Percentiles rank a stretch among this genome's conserved stretches.
These are phyloP conservation scores for Centropus bengalensis DNA, from an alignment of 2,113 vertebrate genomes.

Conservation along the genomic window DNA sequence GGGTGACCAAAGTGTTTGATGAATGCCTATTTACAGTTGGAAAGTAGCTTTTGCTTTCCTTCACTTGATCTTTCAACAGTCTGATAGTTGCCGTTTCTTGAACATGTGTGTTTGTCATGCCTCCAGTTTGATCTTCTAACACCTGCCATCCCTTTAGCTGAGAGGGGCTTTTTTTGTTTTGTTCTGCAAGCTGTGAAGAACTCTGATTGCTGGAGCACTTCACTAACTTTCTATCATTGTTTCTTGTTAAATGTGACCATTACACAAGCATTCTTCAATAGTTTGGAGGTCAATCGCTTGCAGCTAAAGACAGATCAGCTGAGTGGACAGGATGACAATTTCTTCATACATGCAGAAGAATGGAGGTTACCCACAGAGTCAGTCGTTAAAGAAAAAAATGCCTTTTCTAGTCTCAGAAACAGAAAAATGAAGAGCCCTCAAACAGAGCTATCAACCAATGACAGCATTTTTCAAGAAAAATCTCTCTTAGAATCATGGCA, in stretches of 20 bases:
- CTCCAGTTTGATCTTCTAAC: not conserved
- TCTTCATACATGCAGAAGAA: not conserved
- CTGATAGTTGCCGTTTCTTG: not conserved
- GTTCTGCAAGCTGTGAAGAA: not conserved
- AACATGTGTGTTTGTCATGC: not conserved
- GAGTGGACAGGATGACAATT: not conserved
- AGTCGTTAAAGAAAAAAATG: not conserved
- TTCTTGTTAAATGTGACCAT: not conserved
- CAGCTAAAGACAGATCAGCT: not conserved
- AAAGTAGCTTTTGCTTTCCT: not conserved
- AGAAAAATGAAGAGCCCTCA: not conserved
- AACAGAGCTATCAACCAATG: not conserved
- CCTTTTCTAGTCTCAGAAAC: not conserved
- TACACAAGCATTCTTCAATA: not conserved
- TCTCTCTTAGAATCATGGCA: not conserved
- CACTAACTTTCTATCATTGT: not conserved
- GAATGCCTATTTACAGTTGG: not conserved
- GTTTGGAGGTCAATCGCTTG: not conserved
- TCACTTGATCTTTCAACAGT: not conserved
- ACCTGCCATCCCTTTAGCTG: not conserved
- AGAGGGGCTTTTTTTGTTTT: not conserved
- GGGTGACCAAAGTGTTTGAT: not conserved
- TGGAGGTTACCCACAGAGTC: not conserved
- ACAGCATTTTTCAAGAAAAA: not conserved
- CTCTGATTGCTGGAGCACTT: not conserved